Conservation (phyloP, 2,113 vertebrate genomes). For the Sula dactylatra region DNA sequence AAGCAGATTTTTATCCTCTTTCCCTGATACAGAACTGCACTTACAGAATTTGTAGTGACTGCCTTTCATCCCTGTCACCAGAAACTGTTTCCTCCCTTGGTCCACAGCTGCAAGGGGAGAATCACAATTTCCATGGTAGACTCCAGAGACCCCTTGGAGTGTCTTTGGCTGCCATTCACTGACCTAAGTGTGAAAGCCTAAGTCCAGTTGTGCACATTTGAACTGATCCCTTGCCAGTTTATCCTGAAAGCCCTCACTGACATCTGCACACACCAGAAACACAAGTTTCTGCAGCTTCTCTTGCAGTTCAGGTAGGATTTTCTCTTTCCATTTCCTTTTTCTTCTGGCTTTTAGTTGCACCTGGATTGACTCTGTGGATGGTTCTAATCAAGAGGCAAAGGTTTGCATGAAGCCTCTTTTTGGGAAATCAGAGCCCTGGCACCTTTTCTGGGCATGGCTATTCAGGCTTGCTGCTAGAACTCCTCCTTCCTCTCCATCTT, state of each 20-base stretch:
- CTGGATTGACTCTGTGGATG: background rate
- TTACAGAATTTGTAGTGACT: background rate
- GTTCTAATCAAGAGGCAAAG: background rate
- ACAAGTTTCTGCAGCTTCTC: background rate
- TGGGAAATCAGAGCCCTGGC: background rate
- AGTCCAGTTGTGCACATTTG: background rate
- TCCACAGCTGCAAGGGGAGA: background rate
- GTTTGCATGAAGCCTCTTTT: background rate
- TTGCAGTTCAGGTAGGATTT: background rate
- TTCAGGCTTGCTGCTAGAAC: background rate
- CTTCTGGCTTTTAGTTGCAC: background rate
- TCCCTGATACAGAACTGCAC: background rate
- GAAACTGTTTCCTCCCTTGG: background rate
- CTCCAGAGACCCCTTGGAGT: background rate
- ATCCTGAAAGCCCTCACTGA: background rate
- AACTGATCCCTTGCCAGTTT: background rate
- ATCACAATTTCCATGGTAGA: background rate
- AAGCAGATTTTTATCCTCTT: background rate
- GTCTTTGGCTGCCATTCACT: background rate
- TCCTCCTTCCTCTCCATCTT: background rate
- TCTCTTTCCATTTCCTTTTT: background rate
- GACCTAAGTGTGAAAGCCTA: background rate
- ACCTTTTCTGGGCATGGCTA: background rate
- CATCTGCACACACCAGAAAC: background rate
- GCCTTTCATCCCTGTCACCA: background rate